A percentile compares a stretch with the other conserved stretches of the same genome.
These are phyloP conservation scores for Galagoides demidoff DNA, from an alignment of 2,797 vertebrate genomes.

Conservation along the genomic window DNA sequence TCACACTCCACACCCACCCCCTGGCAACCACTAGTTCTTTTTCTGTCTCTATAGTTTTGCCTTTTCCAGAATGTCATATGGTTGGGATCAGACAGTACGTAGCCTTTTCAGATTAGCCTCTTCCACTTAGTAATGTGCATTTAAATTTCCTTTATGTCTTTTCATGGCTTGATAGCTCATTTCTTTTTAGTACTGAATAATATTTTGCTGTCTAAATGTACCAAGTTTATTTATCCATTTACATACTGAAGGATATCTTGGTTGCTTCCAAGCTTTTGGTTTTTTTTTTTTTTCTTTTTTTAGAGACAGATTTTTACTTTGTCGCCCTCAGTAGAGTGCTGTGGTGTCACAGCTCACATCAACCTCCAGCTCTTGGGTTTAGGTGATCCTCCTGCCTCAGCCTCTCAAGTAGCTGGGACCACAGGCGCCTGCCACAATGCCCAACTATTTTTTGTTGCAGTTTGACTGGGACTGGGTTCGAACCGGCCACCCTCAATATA, in stretches of 20 bases:
- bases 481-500: no score
- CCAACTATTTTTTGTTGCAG: no score
- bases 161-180: background rate
- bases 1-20: background rate
- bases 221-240: background rate
- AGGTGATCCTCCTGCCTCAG: no score
- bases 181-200: background rate
- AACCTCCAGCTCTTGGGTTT: no score
- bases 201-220: background rate
- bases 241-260: background rate
- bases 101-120: background rate
- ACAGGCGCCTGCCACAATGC: no score
- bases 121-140: background rate
- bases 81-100: background rate
- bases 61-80: slow-evolving; percentile 28
- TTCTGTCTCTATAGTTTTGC: background rate
- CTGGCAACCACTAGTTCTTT: background rate
- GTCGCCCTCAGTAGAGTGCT: no score
- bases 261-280: background rate
- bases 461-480: no score
- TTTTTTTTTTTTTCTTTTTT: no score
- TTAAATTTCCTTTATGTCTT: background rate
- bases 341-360: no score
- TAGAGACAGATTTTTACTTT: no score
- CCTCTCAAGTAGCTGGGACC: no score